These are phyloP conservation scores for Rhodophaea formosa DNA, from an alignment of 2,888 invertebrate genomes.

Conservation along the genomic window DNA sequence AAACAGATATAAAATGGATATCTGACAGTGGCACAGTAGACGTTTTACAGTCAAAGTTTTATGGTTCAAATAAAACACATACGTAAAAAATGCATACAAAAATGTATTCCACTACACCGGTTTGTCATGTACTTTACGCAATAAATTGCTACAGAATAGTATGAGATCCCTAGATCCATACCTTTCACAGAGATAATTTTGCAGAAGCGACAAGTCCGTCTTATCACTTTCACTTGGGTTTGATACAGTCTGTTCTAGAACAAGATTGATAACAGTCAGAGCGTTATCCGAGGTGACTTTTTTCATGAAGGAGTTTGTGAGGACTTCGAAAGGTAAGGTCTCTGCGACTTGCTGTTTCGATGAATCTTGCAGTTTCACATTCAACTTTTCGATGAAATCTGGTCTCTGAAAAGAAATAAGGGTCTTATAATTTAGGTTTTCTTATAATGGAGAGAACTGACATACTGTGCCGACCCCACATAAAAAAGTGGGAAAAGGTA, in stretches of 20 bases:
- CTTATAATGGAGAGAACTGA: too few species aligned
- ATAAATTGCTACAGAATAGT: constrained; percentile 54
- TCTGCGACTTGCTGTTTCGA: constrained; percentile 46
- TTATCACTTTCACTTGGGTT: constrained; percentile 20
- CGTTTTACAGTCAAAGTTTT: too few species aligned
- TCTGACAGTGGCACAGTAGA: too few species aligned
- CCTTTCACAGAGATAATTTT: constrained; percentile 47
- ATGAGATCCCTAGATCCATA: constrained; percentile 53
- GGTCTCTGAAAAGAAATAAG: constrained; percentile 48
- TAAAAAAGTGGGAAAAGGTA: too few species aligned
- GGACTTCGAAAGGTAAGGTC: constrained; percentile 38
- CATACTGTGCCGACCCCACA: too few species aligned
- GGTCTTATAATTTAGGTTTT: too few species aligned
- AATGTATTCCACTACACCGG: constrained; percentile 17
- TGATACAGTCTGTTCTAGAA: constrained; percentile 34
- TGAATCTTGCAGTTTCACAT: constrained; percentile 40
- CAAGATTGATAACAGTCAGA: constrained; percentile 35
- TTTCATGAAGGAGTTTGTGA: constrained; percentile 41
- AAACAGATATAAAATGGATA: too few species aligned
- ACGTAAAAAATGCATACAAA: constrained; percentile 2
- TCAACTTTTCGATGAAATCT: constrained; percentile 53
- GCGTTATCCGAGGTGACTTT: constrained; percentile 39
- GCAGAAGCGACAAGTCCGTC: constrained; percentile 43
- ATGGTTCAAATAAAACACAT: background rate
- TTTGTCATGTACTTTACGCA: constrained; percentile 50